Evolutionary conservation across 2,888 invertebrate species (phyloP).

Genomic region (Germaria angustata): DNA sequence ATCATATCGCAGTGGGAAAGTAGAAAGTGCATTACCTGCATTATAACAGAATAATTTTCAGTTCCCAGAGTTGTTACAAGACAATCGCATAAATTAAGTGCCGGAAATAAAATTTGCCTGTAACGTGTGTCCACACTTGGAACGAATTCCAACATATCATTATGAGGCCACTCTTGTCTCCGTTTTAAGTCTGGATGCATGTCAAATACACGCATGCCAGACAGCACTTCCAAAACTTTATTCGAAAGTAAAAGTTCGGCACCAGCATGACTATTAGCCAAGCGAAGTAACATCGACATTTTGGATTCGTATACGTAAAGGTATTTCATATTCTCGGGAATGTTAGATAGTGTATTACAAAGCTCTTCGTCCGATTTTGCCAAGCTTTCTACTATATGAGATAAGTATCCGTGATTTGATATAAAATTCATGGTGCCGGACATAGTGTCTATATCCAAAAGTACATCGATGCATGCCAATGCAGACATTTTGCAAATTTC

Average conservation of each 20-base stretch:
- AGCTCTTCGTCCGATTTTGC: constrained; percentile 87
- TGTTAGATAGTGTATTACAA: constrained; percentile 83
- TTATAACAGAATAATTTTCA: constrained; percentile 89
- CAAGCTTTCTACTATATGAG: constrained; percentile 90
- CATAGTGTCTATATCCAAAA: constrained; percentile 87
- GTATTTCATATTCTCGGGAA: constrained; percentile 85
- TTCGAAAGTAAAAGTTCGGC: constrained; percentile 84
- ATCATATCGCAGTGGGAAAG: constrained; percentile 91
- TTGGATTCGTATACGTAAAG: constrained; percentile 93
- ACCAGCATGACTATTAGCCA: constrained; percentile 85
- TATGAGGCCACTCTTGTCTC: constrained; percentile 68
- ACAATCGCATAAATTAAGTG: constrained; percentile 89
- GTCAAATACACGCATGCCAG: constrained; percentile 86
- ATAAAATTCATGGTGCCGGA: constrained; percentile 85
- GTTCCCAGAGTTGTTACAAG: constrained; percentile 90
- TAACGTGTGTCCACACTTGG: constrained; percentile 86
- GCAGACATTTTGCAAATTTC: constrained; percentile 95
- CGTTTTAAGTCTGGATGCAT: constrained; percentile 86
- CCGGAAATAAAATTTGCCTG: constrained; percentile 90
- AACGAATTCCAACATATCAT: constrained; percentile 80
- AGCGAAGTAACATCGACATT: constrained; percentile 88
- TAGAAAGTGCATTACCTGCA: constrained; percentile 90
- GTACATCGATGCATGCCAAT: constrained; percentile 88
- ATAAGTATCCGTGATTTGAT: constrained; percentile 85
- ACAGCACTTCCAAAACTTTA: constrained; percentile 83